Conservation (phyloP, 2,888 invertebrate species). For the Cremastinae sp. region DNA sequence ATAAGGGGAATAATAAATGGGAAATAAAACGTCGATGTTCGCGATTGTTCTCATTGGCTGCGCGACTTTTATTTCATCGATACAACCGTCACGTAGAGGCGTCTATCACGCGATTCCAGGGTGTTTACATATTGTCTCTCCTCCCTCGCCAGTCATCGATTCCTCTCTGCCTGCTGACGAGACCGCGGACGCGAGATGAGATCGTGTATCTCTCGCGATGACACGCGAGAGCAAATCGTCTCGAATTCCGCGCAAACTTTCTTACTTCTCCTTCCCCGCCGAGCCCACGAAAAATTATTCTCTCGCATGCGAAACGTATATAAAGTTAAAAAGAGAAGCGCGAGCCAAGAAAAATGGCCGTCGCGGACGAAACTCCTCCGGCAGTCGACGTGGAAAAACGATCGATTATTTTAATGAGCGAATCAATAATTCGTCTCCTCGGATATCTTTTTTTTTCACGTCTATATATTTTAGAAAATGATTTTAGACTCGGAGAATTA, state of each 20-base stretch:
- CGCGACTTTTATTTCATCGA: conserved; percentile 43
- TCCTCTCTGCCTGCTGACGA: background rate
- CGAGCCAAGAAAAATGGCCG: too few species aligned
- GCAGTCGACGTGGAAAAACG: too few species aligned
- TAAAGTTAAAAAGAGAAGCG: conserved; percentile 17
- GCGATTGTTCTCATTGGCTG: conserved; percentile 52
- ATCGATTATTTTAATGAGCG: conserved; percentile 12
- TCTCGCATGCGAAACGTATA: conserved; percentile 29
- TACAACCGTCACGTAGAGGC: conserved; percentile 59
- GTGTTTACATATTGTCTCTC: conserved; percentile 5
- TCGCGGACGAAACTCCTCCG: too few species aligned
- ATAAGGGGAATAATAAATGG: background rate
- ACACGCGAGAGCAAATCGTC: conserved; percentile 57
- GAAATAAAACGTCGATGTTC: conserved; percentile 2
- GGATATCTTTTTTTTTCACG: background rate
- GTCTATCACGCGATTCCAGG: conserved; percentile 53
- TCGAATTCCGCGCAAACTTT: conserved; percentile 48
- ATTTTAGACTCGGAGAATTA: too few species aligned
- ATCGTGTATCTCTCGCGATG: conserved; percentile 8
- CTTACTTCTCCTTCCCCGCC: conserved; percentile 2
- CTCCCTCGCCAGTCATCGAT: conserved; percentile 21
- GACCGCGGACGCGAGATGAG: conserved; percentile 34
- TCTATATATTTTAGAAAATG: too few species aligned
- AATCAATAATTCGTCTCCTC: background rate
- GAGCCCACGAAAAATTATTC: background rate